Conservation (phyloP, 2,797 vertebrate genomes). For the Sebastes taczanowskii region DNA sequence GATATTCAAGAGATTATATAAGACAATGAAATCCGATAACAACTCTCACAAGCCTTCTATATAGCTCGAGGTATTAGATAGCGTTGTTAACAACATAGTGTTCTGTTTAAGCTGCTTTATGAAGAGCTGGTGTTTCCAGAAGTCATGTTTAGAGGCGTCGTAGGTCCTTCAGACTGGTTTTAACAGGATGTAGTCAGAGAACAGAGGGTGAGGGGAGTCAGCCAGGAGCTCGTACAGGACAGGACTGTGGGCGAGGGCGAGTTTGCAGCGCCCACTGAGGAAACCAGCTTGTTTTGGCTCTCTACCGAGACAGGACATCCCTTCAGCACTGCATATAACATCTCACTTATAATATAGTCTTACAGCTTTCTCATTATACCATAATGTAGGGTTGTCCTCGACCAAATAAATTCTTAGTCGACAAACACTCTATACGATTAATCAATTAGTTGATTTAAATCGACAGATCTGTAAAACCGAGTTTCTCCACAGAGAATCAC, state of each 20-base stretch:
- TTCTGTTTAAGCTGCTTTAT: slow-evolving; percentile 18
- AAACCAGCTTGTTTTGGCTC: neutral
- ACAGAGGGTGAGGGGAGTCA: slow-evolving; percentile 37
- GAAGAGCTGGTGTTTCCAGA: slow-evolving; percentile 25
- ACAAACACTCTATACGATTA: no score
- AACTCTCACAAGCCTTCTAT: neutral
- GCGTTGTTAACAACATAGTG: slow-evolving; percentile 1
- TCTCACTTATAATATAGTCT: neutral
- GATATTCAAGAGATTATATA: neutral
- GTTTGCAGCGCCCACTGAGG: neutral
- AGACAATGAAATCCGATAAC: neutral
- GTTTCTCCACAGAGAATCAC: no score
- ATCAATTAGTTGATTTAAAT: no score
- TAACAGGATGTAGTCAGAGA: slow-evolving; percentile 42
- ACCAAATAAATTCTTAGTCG: no score
- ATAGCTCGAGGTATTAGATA: neutral
- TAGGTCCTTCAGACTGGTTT: slow-evolving; percentile 20
- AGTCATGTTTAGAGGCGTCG: slow-evolving; percentile 20
- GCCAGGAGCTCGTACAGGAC: slow-evolving; percentile 1
- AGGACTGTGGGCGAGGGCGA: slow-evolving; percentile 34
- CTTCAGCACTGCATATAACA: neutral
- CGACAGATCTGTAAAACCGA: no score
- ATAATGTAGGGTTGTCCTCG: neutral
- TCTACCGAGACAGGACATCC: neutral
- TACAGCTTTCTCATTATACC: neutral